A percentile compares a stretch with the other conserved stretches of the same genome.
Conservation (phyloP, 2,888 invertebrate genomes). For the Meteorus cinctellus region DNA sequence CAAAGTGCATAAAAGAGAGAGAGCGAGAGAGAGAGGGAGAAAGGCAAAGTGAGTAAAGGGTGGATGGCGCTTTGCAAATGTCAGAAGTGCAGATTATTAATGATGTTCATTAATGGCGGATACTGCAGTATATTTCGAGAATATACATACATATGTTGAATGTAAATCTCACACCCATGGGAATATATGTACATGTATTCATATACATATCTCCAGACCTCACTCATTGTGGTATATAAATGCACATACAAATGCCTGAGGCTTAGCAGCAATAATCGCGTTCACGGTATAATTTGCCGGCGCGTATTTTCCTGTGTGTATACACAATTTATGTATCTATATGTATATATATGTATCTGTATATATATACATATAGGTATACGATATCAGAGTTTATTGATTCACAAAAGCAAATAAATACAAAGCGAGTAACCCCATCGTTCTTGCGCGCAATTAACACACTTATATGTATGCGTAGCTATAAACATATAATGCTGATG, state of each 20-base stretch:
- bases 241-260: conserved; percentile 26
- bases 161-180: conserved; percentile 15
- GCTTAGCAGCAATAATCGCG: conserved; percentile 25
- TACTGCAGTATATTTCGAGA: conserved; percentile 12
- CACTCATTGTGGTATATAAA: conserved; percentile 16
- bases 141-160: conserved; percentile 18
- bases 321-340: background rate
- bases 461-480: background rate
- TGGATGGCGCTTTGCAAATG: conserved; percentile 14
- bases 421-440: conserved; percentile 11
- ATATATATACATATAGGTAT: background rate
- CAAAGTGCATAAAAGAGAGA: conserved; percentile 24
- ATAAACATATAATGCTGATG: background rate
- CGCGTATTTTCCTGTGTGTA: conserved; percentile 5
- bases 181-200: conserved; percentile 19
- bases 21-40: background rate
- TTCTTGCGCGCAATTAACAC: conserved; percentile 21
- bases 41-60: background rate
- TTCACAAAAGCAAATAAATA: conserved; percentile 18
- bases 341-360: no score
- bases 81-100: conserved; percentile 26
- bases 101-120: conserved; percentile 22
- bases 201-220: background rate
- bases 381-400: conserved; percentile 36
- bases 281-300: conserved; percentile 18